Percentiles rank a stretch among this genome's conserved stretches.
Evolutionary conservation across 2,113 vertebrate genomes (phyloP).

Genomic region (Bos taurus): ARS-UCD2.0 NC_037335.1:65838001-65838500

Average conservation of each 20-base stretch:
- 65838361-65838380: not conserved
- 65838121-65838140: not conserved
- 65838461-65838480: not conserved
- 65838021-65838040: too few species aligned
- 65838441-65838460: not conserved
- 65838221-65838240: not conserved
- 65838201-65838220: not conserved
- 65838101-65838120: not conserved
- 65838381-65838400: not conserved
- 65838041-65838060: too few species aligned
- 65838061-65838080: too few species aligned
- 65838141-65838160: not conserved
- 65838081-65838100: not conserved
- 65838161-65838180: not conserved
- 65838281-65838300: not conserved
- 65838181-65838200: not conserved
- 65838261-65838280: not conserved
- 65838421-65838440: not conserved
- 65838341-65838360: not conserved
- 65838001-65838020: too few species aligned
- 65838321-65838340: not conserved
- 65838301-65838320: not conserved
- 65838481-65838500: not conserved
- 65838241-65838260: not conserved
- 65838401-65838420: not conserved